These are phyloP conservation scores for Callosobruchus maculatus DNA, from an alignment of 2,888 invertebrate species.

Conservation along the genomic window DNA sequence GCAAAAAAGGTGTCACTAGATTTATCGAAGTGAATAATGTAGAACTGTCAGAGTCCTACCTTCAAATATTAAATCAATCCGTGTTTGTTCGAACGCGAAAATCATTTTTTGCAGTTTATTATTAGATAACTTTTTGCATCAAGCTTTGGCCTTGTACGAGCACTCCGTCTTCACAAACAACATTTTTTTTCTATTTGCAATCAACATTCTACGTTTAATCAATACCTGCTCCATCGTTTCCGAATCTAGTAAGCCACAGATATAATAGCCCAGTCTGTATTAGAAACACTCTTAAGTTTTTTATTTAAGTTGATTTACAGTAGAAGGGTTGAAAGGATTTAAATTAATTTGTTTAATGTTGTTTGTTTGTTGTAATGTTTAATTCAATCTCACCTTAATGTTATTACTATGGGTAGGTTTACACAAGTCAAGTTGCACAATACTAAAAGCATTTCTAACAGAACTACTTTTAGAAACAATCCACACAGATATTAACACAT, in stretches of 20 bases:
- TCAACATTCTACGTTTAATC: neutral
- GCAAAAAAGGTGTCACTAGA: neutral
- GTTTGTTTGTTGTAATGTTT: no score
- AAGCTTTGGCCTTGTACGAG: neutral
- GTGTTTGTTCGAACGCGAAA: neutral
- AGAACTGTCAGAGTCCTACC: neutral
- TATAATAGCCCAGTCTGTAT: neutral
- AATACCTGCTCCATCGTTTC: neutral
- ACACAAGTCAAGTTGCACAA: no score
- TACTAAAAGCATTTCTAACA: no score
- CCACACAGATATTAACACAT: no score
- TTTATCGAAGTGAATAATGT: neutral
- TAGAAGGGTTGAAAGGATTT: no score
- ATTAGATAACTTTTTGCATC: neutral
- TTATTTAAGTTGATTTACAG: neutral
- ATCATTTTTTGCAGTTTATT: neutral
- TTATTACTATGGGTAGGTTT: no score
- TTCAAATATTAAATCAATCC: neutral
- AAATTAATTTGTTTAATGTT: no score
- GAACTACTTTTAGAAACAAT: no score
- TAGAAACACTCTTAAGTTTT: no score
- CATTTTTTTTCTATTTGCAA: neutral
- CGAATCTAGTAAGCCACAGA: neutral
- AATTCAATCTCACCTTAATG: no score
- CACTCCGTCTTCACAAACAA: neutral